Evolutionary conservation across 2,888 invertebrate genomes (phyloP).

Genomic region (Trypoxylon attenuatum): DNA sequence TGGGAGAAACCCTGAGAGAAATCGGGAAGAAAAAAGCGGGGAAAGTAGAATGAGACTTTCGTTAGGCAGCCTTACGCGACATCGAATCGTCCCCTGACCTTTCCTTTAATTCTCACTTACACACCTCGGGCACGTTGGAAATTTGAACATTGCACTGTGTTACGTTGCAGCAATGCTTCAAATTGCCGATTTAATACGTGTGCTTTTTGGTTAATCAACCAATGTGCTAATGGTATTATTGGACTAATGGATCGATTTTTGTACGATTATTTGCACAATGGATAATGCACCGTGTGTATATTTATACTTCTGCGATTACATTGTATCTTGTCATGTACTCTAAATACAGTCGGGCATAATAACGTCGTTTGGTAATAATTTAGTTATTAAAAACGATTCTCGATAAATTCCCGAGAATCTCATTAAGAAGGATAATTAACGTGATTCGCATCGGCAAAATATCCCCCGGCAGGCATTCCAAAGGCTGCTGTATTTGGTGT

Average conservation of each 20-base stretch:
- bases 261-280: constrained; percentile 41
- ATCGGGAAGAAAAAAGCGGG: neutral
- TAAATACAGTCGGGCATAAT: constrained; percentile 26
- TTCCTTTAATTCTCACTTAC: too few relatives aligned
- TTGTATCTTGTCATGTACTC: constrained; percentile 7
- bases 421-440: constrained; percentile 38
- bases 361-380: constrained; percentile 31
- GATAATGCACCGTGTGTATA: constrained; percentile 39
- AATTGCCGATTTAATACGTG: too few relatives aligned
- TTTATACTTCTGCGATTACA: constrained; percentile 32
- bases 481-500: too few relatives aligned
- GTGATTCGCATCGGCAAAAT: constrained; percentile 11
- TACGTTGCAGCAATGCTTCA: too few relatives aligned
- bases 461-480: too few relatives aligned
- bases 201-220: constrained; percentile 23
- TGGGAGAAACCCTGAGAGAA: too few relatives aligned
- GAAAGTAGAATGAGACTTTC: neutral
- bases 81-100: too few relatives aligned
- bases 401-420: constrained; percentile 25
- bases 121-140: too few relatives aligned
- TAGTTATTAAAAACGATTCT: constrained; percentile 37
- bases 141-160: too few relatives aligned
- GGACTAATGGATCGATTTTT: constrained; percentile 30
- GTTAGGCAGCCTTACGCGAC: too few relatives aligned
- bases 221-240: constrained; percentile 26